These are phyloP conservation scores for Cyrtorhinus lividipennis DNA, from an alignment of 1,140 invertebrate genomes.

Conservation along the genomic window DNA sequence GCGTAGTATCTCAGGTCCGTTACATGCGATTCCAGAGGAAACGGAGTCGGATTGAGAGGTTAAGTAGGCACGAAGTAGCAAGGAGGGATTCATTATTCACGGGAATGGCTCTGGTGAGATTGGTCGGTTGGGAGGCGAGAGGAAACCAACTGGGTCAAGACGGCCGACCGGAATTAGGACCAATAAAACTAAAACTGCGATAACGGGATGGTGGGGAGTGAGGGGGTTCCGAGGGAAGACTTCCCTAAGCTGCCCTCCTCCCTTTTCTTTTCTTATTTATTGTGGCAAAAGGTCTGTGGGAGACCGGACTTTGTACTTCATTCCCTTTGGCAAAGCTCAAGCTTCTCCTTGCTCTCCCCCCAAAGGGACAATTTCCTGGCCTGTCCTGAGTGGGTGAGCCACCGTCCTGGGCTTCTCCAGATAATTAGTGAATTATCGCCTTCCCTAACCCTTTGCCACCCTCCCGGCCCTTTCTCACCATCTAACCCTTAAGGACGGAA, in stretches of 20 bases:
- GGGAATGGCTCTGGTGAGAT: neutral
- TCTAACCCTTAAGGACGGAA: neutral
- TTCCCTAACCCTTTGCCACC: neutral
- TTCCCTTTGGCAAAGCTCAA: conserved; percentile 13
- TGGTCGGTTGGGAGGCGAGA: neutral
- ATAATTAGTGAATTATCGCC: conserved; percentile 10
- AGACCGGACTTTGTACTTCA: conserved; percentile 15
- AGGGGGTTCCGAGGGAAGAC: neutral
- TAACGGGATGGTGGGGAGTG: neutral
- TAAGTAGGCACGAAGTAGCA: no score
- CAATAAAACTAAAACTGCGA: conserved; percentile 16
- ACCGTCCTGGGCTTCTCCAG: neutral
- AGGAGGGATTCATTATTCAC: neutral
- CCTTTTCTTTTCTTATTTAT: conserved; percentile 6
- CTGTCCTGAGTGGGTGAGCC: neutral
- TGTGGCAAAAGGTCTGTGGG: conserved; percentile 4
- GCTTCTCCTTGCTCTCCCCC: neutral
- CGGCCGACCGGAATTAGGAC: conserved; percentile 9
- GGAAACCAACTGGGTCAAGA: neutral
- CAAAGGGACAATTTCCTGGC: conserved; percentile 4
- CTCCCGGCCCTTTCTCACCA: neutral
- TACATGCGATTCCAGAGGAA: no score
- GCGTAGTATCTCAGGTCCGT: no score
- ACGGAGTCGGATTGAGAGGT: no score
- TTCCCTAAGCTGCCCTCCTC: conserved; percentile 6